These are phyloP conservation scores for Penaeus monodon DNA, from an alignment of 2,888 invertebrate genomes.

Conservation along the genomic window DNA sequence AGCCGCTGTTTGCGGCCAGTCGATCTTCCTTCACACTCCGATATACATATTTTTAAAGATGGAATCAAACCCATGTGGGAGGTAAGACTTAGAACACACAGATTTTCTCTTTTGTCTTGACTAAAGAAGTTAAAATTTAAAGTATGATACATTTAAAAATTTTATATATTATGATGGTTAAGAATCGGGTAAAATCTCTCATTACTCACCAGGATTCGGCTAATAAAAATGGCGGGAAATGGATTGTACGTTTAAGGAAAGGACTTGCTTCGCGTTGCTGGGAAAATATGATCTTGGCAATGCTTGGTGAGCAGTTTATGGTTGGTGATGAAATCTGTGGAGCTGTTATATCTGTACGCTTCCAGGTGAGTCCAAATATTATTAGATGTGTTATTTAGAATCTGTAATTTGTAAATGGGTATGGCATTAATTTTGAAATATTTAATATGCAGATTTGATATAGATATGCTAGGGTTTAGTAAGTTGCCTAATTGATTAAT, in stretches of 20 bases:
- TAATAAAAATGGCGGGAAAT: conserved; percentile 96
- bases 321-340: conserved; percentile 99
- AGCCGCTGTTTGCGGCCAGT: conserved; percentile 90
- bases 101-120: too few relatives aligned
- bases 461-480: too few relatives aligned
- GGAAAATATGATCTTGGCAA: conserved; percentile 98
- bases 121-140: too few relatives aligned
- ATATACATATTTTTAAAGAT: conserved; percentile 95
- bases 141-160: too few relatives aligned
- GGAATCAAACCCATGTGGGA: conserved; percentile 99
- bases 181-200: background rate
- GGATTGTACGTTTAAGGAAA: conserved; percentile 95
- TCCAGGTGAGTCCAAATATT: conserved; percentile 44
- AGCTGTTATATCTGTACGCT: conserved; percentile 83
- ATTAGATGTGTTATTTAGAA: background rate
- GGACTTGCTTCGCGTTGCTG: conserved; percentile 95
- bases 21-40: conserved; percentile 88
- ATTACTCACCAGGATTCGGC: conserved; percentile 80
- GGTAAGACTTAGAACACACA: conserved; percentile 70
- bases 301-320: conserved; percentile 98
- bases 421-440: background rate
- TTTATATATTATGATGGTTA: background rate
- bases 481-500: too few relatives aligned
- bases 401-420: background rate
- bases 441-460: too few relatives aligned